phyloP scores from a whole-genome alignment of 2,888 invertebrate species.

The Noctuana brunneofusca region DNA sequence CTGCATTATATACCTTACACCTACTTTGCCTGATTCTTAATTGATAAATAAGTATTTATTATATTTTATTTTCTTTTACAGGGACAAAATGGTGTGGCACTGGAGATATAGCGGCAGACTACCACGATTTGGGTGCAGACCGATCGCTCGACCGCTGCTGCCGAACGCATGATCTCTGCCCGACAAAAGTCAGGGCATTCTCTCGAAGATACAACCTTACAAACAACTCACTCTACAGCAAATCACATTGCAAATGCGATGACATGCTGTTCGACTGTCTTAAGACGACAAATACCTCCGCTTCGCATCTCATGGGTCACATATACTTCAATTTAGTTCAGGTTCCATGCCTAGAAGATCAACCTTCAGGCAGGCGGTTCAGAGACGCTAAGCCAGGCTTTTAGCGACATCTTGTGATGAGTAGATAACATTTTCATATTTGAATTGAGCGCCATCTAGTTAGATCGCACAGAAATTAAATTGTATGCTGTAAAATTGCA shows the following conservation, averaged over 20 bases:
- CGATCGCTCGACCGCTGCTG: slow-evolving; percentile 91
- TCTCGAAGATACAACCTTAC: slow-evolving; percentile 90
- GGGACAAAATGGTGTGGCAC: slow-evolving; percentile 97
- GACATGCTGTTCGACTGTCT: slow-evolving; percentile 91
- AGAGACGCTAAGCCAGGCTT: slow-evolving; percentile 80
- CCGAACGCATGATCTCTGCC: slow-evolving; percentile 95
- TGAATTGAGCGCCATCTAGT: slow-evolving; percentile 65
- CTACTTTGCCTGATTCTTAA: too few relatives aligned
- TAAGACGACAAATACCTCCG: slow-evolving; percentile 87
- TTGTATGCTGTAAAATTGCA: slow-evolving; percentile 47
- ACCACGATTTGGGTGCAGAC: slow-evolving; percentile 92
- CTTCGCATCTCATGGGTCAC: slow-evolving; percentile 90
- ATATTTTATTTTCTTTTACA: slow-evolving; percentile 51
- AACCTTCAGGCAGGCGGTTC: slow-evolving; percentile 66
- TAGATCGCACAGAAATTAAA: slow-evolving; percentile 45
- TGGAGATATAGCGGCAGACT: slow-evolving; percentile 92
- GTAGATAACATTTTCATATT: slow-evolving; percentile 47
- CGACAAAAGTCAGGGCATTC: slow-evolving; percentile 89
- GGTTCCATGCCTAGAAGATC: slow-evolving; percentile 87
- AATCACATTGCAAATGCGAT: slow-evolving; percentile 95
- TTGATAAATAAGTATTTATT: too few relatives aligned
- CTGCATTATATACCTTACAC: too few relatives aligned
- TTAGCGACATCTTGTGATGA: slow-evolving; percentile 59
- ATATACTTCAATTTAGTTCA: slow-evolving; percentile 93
- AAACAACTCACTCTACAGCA: slow-evolving; percentile 93